These are phyloP conservation scores for Anguilla megastoma DNA, from an alignment of 2,797 vertebrate species.

Conservation along the genomic window DNA sequence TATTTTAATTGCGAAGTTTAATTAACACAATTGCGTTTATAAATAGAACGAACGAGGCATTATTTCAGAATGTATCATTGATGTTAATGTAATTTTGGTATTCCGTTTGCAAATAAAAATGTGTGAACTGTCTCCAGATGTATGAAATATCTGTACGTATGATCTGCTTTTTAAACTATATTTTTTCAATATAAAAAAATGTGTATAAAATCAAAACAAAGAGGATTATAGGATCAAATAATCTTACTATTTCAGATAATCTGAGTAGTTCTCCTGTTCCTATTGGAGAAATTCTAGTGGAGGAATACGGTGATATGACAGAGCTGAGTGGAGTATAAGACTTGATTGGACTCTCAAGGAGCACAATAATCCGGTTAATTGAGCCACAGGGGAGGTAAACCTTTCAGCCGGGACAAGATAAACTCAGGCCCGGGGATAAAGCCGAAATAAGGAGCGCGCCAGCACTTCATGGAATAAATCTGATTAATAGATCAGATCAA, in stretches of 20 bases:
- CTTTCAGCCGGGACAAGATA: conserved; percentile 74
- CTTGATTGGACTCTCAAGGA: conserved; percentile 80
- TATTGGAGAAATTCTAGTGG: conserved; percentile 32
- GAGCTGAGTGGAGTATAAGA: conserved; percentile 62
- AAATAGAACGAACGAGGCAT: not conserved
- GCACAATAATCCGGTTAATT: conserved; percentile 98
- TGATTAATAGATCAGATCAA: conserved; percentile 73
- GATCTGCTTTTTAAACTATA: not conserved
- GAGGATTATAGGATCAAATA: not conserved
- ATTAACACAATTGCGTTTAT: not conserved
- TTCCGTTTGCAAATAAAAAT: not conserved
- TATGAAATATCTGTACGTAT: not conserved
- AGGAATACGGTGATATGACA: conserved; percentile 45
- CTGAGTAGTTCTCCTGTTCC: conserved; percentile 32
- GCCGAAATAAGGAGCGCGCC: conserved; percentile 56
- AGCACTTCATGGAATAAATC: conserved; percentile 67
- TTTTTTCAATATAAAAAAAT: not conserved
- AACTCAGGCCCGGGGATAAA: conserved; percentile 66
- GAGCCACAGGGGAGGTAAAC: conserved; percentile 83
- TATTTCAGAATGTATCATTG: not conserved
- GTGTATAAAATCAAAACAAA: not conserved
- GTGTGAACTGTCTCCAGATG: not conserved
- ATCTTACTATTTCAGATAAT: conserved; percentile 28
- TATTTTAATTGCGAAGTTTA: not conserved
- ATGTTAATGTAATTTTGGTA: not conserved